phyloP scores from a whole-genome alignment of 1,140 invertebrate genomes.

The Drosophila sucinea region DNA sequence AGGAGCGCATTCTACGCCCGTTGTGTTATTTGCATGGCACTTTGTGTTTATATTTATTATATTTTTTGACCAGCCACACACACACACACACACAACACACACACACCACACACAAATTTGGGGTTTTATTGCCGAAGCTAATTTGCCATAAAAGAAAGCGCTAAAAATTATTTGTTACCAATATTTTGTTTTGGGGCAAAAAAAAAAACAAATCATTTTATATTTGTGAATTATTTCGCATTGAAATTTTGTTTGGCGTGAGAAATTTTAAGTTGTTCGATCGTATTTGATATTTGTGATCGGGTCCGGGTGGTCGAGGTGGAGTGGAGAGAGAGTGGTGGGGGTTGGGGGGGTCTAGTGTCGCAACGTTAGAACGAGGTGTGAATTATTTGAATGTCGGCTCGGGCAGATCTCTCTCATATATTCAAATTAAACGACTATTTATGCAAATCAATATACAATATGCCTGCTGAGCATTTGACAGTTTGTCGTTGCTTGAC shows the following conservation, averaged over 20 bases:
- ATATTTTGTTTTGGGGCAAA: slow-evolving; percentile 36
- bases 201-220: slow-evolving; percentile 11
- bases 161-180: slow-evolving; percentile 60
- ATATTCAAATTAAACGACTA: slow-evolving; percentile 75
- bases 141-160: slow-evolving; percentile 76
- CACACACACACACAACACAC: slow-evolving; percentile 28
- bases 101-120: slow-evolving; percentile 34
- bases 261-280: slow-evolving; percentile 57
- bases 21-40: slow-evolving; percentile 71
- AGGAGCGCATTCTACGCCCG: slow-evolving; percentile 53
- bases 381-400: slow-evolving; percentile 68
- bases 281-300: slow-evolving; percentile 58
- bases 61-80: slow-evolving; percentile 37
- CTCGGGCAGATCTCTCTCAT: slow-evolving; percentile 38
- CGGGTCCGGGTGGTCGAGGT: slow-evolving; percentile 28
- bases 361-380: slow-evolving; percentile 56
- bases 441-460: slow-evolving; percentile 60
- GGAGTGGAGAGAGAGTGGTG: background rate
- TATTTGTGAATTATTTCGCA: slow-evolving; percentile 57
- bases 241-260: slow-evolving; percentile 65
- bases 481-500: slow-evolving; percentile 62
- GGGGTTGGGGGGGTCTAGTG: slow-evolving; percentile 5
- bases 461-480: slow-evolving; percentile 56
- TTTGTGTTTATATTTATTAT: slow-evolving; percentile 71
- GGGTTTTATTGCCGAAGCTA: slow-evolving; percentile 72